A percentile compares a stretch with the other conserved stretches of the same genome.
Evolutionary conservation across 2,113 vertebrate species (phyloP).

Genomic region (Dunckerocampus dactyliophorus): DNA sequence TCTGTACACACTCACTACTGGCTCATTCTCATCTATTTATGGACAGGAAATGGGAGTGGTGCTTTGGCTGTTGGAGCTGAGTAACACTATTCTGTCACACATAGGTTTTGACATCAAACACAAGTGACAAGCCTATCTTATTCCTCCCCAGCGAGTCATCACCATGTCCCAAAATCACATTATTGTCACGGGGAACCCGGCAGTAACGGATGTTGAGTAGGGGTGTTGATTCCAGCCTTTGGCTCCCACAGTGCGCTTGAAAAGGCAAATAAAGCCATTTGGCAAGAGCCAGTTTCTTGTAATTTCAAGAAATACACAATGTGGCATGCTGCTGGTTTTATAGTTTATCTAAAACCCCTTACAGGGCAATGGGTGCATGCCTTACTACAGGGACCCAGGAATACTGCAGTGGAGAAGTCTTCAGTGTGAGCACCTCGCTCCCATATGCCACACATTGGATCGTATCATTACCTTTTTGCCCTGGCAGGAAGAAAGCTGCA

Average conservation of each 20-base stretch:
- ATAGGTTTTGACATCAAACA: conserved; percentile 69
- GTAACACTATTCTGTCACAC: conserved; percentile 73
- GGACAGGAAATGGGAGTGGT: conserved; percentile 60
- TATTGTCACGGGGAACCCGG: conserved; percentile 65
- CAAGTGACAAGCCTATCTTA: conserved; percentile 70
- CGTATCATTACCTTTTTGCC: conserved; percentile 57
- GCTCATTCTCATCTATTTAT: conserved; percentile 65
- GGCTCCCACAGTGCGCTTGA: conserved; percentile 61
- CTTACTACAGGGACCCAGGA: conserved; percentile 17
- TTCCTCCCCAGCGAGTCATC: conserved; percentile 67
- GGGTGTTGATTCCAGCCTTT: conserved; percentile 66
- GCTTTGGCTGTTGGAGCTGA: conserved; percentile 67
- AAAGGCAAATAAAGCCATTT: conserved; percentile 68
- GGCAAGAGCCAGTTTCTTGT: conserved; percentile 58
- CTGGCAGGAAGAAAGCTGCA: conserved; percentile 52
- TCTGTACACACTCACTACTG: conserved; percentile 25
- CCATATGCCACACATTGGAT: conserved; percentile 44
- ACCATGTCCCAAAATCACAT: conserved; percentile 74
- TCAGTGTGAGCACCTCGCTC: conserved; percentile 22
- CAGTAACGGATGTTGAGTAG: conserved; percentile 59
- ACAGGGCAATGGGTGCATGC: conserved; percentile 36
- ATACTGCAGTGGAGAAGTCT: conserved; percentile 28
- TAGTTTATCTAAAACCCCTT: conserved; percentile 62
- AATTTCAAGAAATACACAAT: conserved; percentile 53
- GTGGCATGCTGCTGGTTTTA: conserved; percentile 48